Conservation (phyloP, 2,113 vertebrate species). For the Chionis minor region DNA sequence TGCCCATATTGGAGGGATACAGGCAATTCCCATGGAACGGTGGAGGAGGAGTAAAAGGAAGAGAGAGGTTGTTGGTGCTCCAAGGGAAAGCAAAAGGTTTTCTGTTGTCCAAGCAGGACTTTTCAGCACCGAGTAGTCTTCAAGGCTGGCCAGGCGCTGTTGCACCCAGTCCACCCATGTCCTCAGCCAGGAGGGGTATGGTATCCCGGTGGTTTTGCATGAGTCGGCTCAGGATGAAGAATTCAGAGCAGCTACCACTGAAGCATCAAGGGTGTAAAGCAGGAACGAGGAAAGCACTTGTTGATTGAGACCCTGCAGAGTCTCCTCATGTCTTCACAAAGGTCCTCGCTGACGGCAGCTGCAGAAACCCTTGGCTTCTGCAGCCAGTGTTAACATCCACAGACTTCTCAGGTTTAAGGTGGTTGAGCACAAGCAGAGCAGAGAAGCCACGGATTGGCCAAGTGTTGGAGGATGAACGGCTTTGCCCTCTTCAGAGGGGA, state of each 20-base stretch:
- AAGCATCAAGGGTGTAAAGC: neutral
- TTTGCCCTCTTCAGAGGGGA: neutral
- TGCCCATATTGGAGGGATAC: neutral
- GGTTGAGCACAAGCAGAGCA: neutral
- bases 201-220: neutral
- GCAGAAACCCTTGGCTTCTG: neutral
- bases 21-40: fast-evolving
- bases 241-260: neutral
- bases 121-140: neutral
- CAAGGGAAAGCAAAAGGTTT: neutral
- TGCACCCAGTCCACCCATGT: neutral
- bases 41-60: neutral
- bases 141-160: neutral
- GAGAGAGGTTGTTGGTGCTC: neutral
- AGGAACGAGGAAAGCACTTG: neutral
- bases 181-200: neutral
- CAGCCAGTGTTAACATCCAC: neutral
- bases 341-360: neutral
- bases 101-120: neutral
- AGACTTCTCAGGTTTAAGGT: neutral
- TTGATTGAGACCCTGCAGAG: fast-evolving
- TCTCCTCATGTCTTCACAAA: neutral
- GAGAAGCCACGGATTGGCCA: neutral
- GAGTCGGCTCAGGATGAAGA: neutral
- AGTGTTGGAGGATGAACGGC: fast-evolving